Percentiles rank a stretch among this genome's conserved stretches.
These are phyloP conservation scores for Parapsyche elsis DNA, from an alignment of 1,140 invertebrate genomes.

Conservation along the genomic window DNA sequence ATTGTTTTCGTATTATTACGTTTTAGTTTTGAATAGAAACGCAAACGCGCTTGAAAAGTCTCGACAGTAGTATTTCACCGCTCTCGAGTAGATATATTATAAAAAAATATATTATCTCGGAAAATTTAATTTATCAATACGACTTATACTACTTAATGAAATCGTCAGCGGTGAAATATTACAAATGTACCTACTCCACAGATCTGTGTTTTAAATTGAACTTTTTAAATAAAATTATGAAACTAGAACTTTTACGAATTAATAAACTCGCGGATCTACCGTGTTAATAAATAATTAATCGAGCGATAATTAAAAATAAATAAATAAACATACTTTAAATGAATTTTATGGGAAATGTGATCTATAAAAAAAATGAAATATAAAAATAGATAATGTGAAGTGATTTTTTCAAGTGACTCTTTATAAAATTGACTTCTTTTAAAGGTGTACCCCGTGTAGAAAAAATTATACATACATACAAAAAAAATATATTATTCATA, in stretches of 20 bases:
- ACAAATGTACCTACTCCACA: conserved; percentile 20
- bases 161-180: neutral
- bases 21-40: neutral
- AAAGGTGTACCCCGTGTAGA: conserved; percentile 49
- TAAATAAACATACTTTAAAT: neutral
- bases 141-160: neutral
- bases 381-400: conserved; percentile 42
- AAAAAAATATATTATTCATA: conserved; percentile 33
- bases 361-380: conserved; percentile 17
- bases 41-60: neutral
- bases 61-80: neutral
- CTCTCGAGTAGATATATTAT: neutral
- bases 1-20: neutral
- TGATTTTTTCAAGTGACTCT: conserved; percentile 46
- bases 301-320: conserved; percentile 15
- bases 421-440: conserved; percentile 55
- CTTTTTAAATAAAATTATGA: neutral
- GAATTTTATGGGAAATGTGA: conserved; percentile 27
- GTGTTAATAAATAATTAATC: neutral
- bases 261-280: neutral
- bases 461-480: conserved; percentile 40
- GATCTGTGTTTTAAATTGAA: conserved; percentile 24
- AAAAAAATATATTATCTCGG: neutral
- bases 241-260: neutral
- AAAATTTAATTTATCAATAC: neutral